Base-by-base conservation (phyloP, 2,113 vertebrate species). In the Panurus biarmicus region DNA sequence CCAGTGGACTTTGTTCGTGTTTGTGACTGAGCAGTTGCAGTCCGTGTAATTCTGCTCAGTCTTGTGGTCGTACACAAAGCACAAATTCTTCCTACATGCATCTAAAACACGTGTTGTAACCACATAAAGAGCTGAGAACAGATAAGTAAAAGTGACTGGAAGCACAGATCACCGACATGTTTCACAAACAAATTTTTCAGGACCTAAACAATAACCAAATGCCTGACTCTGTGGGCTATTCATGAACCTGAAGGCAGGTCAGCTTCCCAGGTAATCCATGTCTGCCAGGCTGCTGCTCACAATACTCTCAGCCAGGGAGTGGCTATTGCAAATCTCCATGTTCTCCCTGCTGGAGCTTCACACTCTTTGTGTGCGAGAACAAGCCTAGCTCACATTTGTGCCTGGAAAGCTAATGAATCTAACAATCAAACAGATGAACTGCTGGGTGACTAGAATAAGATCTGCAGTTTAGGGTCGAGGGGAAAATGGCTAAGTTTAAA, bases 1-100 rank as follows among this genome's bases (percentile, higher is more conserved):
- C 45, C 75, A 45, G n/a, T 50, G 95, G 87, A 96, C 95, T 96
- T 96, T 93, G 93, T 42, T 81, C 88, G 1, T 93, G 38, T 87
- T 65, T 87, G 70, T 87, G 90, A 35, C 56, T 76, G 70, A 83
- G 20, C 14, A 47, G 71, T 62, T 90, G 8, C 9, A 31, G 53
- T 65, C 61, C 4, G 7, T 45, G 66, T 74, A 51, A 28, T 38
- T 64, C 66, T 76, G 62, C 60, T 90, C 64, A 17, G n/a, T 54
- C 38, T 28, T 25, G 58, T 69, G 33, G n/a, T 67, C 0, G 0
- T 21, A 21, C 20, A 29, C 36, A n/a, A 51, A 85, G 85, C 65
- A 80, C 64, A 77, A 20, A 42, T 80, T 74, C 81, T 75, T 56
- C n/a, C 38, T 57, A 6, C 14, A 17, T 3, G 1, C 78, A 74